Conservation (phyloP, 2,797 vertebrate species). For the Parauchenoglanis punctatus region DNA sequence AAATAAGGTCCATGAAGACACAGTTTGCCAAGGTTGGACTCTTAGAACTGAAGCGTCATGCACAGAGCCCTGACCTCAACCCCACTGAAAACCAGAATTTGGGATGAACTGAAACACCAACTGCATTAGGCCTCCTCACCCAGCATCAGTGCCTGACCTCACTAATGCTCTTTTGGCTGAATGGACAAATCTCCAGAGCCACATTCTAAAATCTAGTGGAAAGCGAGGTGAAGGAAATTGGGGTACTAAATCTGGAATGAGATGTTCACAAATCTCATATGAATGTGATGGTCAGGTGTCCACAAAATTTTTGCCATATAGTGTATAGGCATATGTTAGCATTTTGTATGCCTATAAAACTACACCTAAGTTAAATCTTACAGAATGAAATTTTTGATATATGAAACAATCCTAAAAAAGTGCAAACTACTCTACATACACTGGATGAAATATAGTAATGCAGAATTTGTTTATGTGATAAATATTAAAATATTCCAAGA, state of each 20-base stretch:
- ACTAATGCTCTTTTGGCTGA: not conserved
- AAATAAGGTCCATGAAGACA: not conserved
- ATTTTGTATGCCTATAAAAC: not conserved
- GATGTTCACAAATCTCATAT: not conserved
- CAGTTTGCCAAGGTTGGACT: not conserved
- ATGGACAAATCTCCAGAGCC: not conserved
- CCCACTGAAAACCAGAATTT: not conserved
- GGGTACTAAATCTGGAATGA: no score
- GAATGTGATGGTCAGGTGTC: not conserved
- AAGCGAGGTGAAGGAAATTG: not conserved
- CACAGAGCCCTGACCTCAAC: not conserved
- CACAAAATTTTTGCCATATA: no score
- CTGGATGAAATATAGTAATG: not conserved
- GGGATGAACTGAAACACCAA: not conserved
- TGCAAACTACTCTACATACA: not conserved
- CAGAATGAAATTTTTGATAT: not conserved
- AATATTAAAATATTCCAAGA: slow-evolving; percentile 13
- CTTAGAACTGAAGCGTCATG: not conserved
- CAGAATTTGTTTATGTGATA: slow-evolving; percentile 23
- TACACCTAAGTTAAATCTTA: not conserved
- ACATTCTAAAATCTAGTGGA: not conserved
- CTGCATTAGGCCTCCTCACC: not conserved
- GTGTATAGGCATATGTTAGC: not conserved
- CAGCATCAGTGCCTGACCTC: not conserved
- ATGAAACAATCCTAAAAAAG: not conserved